These are phyloP conservation scores for Anoura caudifer DNA, from an alignment of 2,113 vertebrate species.

Conservation along the genomic window DNA sequence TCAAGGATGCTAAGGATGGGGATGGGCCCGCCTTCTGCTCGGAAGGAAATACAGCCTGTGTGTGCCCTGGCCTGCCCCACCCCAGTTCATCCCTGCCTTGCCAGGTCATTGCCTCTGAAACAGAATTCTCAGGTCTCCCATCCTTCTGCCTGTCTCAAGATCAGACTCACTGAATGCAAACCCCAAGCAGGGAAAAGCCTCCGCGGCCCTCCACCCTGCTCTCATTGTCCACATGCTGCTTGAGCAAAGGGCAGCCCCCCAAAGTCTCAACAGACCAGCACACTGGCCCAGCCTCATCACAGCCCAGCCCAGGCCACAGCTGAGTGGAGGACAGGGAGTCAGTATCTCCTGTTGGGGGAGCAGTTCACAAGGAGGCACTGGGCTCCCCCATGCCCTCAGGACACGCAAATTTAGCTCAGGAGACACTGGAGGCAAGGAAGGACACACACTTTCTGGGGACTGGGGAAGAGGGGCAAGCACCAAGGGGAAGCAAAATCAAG, in stretches of 20 bases:
- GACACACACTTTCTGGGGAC: not conserved
- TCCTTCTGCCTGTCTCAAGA: not conserved
- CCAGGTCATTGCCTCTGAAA: conserved; percentile 36
- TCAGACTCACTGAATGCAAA: not conserved
- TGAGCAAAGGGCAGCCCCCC: not conserved
- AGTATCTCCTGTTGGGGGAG: not conserved
- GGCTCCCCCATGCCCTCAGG: not conserved
- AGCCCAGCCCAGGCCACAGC: not conserved
- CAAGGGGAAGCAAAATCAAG: not conserved
- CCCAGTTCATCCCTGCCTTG: not conserved
- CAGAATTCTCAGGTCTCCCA: not conserved
- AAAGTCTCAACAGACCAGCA: not conserved
- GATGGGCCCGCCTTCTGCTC: not conserved
- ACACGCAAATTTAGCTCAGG: not conserved
- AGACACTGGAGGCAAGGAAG: not conserved
- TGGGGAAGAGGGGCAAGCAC: not conserved
- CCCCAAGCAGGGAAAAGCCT: not conserved
- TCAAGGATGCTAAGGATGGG: not conserved
- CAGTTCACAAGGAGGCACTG: not conserved
- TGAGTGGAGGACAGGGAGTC: not conserved
- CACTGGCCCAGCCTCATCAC: not conserved
- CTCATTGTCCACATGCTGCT: not conserved
- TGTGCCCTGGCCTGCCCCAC: not conserved
- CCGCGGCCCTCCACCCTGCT: not conserved
- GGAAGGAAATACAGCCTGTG: not conserved